These are phyloP conservation scores for Microctonus brassicae DNA, from an alignment of 2,888 invertebrate genomes.

Conservation along the genomic window DNA sequence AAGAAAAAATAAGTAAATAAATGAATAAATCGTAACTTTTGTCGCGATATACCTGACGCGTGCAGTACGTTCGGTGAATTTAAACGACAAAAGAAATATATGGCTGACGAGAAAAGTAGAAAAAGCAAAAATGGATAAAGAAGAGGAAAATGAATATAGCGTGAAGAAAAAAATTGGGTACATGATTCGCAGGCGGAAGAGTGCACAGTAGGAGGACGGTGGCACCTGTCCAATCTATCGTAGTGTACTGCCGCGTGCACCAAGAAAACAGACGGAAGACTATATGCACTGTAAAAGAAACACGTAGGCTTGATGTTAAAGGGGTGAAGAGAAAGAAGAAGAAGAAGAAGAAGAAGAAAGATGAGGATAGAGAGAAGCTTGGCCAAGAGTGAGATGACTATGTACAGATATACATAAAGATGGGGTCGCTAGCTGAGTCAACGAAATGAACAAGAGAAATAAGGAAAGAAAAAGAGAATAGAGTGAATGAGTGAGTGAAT, in stretches of 20 bases:
- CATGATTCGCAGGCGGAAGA: constrained; percentile 41
- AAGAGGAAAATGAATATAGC: not conserved
- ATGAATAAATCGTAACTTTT: constrained; percentile 30
- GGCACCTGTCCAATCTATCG: constrained; percentile 45
- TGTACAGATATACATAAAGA: constrained; percentile 8
- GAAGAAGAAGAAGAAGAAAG: too few relatives aligned
- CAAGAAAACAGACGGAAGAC: constrained; percentile 31
- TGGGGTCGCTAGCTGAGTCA: not conserved
- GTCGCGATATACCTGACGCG: constrained; percentile 32
- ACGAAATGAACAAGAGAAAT: constrained; percentile 4
- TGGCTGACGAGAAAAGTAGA: not conserved
- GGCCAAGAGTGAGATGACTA: not conserved
- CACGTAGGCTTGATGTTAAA: constrained; percentile 33
- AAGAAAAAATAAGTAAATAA: too few relatives aligned
- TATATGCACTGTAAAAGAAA: constrained; percentile 27
- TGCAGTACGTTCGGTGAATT: constrained; percentile 23
- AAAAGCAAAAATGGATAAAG: not conserved
- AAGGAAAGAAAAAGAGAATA: not conserved
- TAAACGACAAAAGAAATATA: constrained; percentile 11
- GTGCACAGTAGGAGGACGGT: constrained; percentile 29
- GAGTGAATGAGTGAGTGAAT: not conserved
- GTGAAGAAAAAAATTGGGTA: constrained; percentile 34
- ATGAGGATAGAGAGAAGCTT: too few relatives aligned
- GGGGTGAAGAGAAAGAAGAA: not conserved
- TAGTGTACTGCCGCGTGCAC: constrained; percentile 24